phyloP scores from a whole-genome alignment of 2,888 invertebrate genomes.

The Coelinius sp. region DNA sequence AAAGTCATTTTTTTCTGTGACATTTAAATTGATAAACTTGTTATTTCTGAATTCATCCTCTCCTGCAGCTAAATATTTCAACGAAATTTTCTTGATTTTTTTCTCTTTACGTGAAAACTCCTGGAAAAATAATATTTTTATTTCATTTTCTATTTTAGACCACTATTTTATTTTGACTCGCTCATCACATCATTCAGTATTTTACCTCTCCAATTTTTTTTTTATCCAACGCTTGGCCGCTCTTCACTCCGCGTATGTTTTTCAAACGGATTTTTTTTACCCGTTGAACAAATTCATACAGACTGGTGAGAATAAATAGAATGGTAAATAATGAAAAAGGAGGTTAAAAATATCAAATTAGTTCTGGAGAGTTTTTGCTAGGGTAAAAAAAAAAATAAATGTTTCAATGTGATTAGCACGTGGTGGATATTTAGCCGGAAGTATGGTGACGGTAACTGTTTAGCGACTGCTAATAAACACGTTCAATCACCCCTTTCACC shows the following conservation, averaged over 20 bases:
- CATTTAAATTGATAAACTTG: not conserved
- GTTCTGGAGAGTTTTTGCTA: not conserved
- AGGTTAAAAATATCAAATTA: conserved; percentile 1
- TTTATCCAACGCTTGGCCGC: not conserved
- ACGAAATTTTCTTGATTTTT: too few relatives aligned
- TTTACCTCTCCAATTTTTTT: conserved; percentile 3
- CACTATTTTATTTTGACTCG: not conserved
- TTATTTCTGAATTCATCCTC: not conserved
- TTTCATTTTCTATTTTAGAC: too few relatives aligned
- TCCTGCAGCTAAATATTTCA: not conserved
- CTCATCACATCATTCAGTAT: conserved; percentile 11
- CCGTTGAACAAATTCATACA: not conserved
- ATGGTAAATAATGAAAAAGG: not conserved
- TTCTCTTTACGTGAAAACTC: not conserved
- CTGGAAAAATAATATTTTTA: not conserved
- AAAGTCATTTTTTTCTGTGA: not conserved
- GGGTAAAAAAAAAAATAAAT: not conserved
- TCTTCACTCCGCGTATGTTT: not conserved
- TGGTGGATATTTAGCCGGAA: not conserved
- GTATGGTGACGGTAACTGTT: conserved; percentile 37
- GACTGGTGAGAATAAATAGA: not conserved
- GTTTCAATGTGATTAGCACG: not conserved
- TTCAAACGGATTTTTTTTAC: conserved; percentile 25
- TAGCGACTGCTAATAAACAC: conserved; percentile 52
- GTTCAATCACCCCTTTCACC: conserved; percentile 43